Conservation (phyloP, 2,113 vertebrate genomes). For the Antechinus flavipes region DNA sequence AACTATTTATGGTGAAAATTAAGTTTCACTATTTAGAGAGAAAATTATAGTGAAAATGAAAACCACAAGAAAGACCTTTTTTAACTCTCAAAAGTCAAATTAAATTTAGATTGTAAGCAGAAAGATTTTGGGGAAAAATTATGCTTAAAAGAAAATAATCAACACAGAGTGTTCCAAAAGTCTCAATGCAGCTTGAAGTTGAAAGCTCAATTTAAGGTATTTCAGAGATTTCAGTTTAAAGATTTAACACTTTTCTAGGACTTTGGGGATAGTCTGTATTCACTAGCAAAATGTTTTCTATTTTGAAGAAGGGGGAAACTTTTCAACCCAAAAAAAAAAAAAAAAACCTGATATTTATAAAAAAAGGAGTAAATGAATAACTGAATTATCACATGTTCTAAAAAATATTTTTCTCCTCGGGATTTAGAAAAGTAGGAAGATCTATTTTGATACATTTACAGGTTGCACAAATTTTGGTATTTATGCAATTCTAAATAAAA, state of each 20-base stretch:
- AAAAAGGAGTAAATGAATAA: neutral
- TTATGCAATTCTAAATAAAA: neutral
- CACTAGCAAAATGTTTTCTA: constrained; percentile 48
- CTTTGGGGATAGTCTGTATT: neutral
- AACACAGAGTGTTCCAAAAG: neutral
- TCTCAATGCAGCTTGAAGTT: neutral
- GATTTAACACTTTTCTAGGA: neutral
- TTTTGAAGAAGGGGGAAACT: constrained; percentile 9
- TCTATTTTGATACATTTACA: neutral
- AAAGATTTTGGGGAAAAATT: constrained; percentile 34
- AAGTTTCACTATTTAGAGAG: neutral
- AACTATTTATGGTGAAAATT: constrained; percentile 27
- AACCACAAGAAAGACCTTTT: neutral
- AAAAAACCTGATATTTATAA: constrained; percentile 17
- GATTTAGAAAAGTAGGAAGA: neutral
- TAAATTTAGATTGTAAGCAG: constrained; percentile 43
- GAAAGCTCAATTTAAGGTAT: too few species aligned
- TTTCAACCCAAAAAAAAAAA: constrained; percentile 31
- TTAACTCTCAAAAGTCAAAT: neutral
- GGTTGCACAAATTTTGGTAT: neutral
- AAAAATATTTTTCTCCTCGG: neutral
- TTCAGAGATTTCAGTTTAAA: neutral
- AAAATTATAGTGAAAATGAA: constrained; percentile 46
- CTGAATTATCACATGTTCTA: neutral
- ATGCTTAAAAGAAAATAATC: constrained; percentile 50